Percentiles rank a stretch among this genome's conserved stretches.
These are phyloP conservation scores for Eulemur rufifrons DNA, from an alignment of 2,113 vertebrate species.

Conservation along the genomic window DNA sequence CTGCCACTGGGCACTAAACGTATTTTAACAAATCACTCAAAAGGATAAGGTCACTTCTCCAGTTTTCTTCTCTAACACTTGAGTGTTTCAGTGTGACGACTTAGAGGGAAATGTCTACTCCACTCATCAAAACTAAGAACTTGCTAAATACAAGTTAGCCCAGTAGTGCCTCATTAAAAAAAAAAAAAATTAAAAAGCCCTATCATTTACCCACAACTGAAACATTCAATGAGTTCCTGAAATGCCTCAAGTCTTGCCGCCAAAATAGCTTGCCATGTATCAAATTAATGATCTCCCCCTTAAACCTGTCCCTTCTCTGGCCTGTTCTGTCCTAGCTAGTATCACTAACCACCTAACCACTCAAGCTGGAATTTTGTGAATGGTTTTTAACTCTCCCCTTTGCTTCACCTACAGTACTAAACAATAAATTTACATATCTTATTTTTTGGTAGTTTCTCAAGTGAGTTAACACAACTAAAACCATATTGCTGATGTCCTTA, in stretches of 20 bases:
- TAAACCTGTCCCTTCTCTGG: background rate
- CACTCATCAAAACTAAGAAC: background rate
- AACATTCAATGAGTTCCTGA: background rate
- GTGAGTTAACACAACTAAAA: background rate
- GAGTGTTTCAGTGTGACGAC: background rate
- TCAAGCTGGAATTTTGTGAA: too few species aligned
- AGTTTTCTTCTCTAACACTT: background rate
- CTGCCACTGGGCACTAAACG: background rate
- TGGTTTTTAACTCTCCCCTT: background rate
- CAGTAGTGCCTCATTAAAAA: background rate
- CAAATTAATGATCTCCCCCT: background rate
- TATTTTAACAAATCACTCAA: conserved; percentile 17
- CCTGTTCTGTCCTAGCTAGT: background rate
- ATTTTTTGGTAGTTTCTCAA: background rate
- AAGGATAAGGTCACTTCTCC: conserved; percentile 30
- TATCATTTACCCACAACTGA: background rate
- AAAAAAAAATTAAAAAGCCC: background rate
- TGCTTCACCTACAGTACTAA: background rate
- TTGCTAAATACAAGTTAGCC: background rate
- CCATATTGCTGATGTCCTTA: background rate
- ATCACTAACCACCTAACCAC: background rate
- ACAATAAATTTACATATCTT: background rate
- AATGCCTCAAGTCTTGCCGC: background rate
- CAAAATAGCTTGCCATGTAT: background rate
- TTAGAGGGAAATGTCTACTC: background rate